A percentile compares a stretch with the other conserved stretches of the same genome.
These are phyloP conservation scores for Xenopus petersii DNA, from an alignment of 2,797 vertebrate species.

Conservation along the genomic window DNA sequence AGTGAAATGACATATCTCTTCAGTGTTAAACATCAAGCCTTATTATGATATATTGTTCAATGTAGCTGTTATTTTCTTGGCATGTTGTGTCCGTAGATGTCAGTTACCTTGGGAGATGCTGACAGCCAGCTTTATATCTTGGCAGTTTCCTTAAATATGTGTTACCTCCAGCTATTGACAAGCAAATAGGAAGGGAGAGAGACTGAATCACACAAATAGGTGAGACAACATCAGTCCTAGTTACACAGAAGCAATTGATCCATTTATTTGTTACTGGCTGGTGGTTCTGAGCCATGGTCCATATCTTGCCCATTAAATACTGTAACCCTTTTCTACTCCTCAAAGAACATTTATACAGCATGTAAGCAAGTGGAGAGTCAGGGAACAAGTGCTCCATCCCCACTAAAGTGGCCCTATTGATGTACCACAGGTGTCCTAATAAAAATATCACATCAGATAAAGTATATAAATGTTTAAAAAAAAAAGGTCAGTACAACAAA, in stretches of 20 bases:
- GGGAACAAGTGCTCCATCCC: no score
- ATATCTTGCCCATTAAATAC: no score
- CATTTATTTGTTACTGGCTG: no score
- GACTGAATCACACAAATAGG: not conserved
- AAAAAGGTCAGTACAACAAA: no score
- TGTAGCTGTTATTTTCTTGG: slow-evolving; percentile 44
- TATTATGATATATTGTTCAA: slow-evolving; percentile 43
- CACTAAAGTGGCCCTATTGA: no score
- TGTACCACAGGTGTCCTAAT: no score
- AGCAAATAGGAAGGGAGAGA: slow-evolving; percentile 2
- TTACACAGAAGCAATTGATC: not conserved
- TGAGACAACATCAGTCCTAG: not conserved
- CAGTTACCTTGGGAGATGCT: slow-evolving; percentile 43
- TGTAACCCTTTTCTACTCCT: no score
- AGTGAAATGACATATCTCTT: slow-evolving; percentile 11
- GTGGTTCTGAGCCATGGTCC: no score
- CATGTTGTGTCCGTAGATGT: slow-evolving; percentile 39
- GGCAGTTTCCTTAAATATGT: slow-evolving; percentile 17
- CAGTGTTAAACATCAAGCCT: slow-evolving; percentile 28
- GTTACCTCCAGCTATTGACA: slow-evolving; percentile 19
- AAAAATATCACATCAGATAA: no score
- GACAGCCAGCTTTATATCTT: slow-evolving; percentile 36
- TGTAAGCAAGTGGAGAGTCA: no score
- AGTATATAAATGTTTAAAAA: no score
- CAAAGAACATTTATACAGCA: no score